Base-by-base conservation (phyloP, 2,797 vertebrate species). In the Sciurus vulgaris region DNA sequence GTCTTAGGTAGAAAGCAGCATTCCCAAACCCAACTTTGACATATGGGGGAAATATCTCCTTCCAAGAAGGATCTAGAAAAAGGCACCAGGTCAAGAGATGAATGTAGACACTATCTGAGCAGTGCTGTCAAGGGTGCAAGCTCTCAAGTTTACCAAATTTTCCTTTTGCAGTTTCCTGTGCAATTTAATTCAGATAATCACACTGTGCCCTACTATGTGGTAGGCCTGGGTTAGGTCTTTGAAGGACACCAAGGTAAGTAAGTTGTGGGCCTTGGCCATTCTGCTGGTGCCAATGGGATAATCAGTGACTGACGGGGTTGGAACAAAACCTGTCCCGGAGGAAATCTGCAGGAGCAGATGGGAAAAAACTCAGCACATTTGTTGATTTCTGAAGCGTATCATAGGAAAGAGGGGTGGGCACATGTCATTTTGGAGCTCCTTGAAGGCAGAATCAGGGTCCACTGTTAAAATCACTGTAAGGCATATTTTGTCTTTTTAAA, bases 401-500 rank as follows among this genome's bases (percentile, higher is more conserved):
- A 30, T 1, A 72, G 78, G 38, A 76, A 88, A 89, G 8, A 7
- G 18, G 4, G 18, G 35, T 20, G 5, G 18, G 35, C 18, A 77
- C n/a, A 38, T 28, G 26, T 44, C 35, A 56, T 83, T 93, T 91
- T 35, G 0, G 76, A 30, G 49, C n/a, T 35, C 28, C 33, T 38
- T 28, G 24, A 41, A 87, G n/a, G 38, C 17, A 86, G 89, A 93
- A 78, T 22, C 24, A 49, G 26, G 35, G 20, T 28, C 38, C 10
- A 8, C 15, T 51, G 33, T 70, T 86, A 85, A 89, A 88, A 86
- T 73, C 51, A 63, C 12, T 26, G 0, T 14, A 14, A 61, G 51
- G 5, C 24, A 12, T 33, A 56, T 91, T 92, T 94, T 86, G 10
- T 67, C 24, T 97, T 28, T 26, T 92, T 88, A 88, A 44, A 78